Base-by-base conservation (phyloP, 2,888 invertebrate species). In the Microctonus hyperodae region DNA sequence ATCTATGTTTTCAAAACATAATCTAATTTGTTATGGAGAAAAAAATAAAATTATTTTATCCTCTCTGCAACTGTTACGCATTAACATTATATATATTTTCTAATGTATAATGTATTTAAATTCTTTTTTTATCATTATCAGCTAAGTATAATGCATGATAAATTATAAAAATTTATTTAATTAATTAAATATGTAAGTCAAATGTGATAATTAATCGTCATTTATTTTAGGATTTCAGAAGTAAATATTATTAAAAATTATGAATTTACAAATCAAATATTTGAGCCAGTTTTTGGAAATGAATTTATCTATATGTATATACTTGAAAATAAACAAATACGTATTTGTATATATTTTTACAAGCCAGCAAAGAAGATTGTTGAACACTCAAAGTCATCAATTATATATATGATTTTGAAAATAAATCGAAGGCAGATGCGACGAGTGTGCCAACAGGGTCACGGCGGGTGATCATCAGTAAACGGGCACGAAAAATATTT, bases 351-450 rank as follows among this genome's bases (percentile, higher is more conserved):
- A 7, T 28, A 28, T 28, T 3, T 28, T 3, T 28, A 7, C 6
- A 23, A 51, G 25, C 11, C 55, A 37, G 53, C 40, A 20, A 55
- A 16, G 44, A 44, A 16, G 7, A 16, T 44, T 55, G 60, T 55
- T 56, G 23, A 48, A 20, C 64, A 20, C 22, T 58, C 13, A 70
- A 69, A 78, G 77, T 79, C 81, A 81, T 81, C 80, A 80, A 81
- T 81, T 80, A 65, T 63, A 78, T n/a, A n/a, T 77, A 74, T 53
- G 23, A 53, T 53, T 82, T 81, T 75, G 78, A 72, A 77, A 81
- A 81, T 82, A 79, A 80, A 81, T 81, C 80, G 80, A 80, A 80
- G 77, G 81, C 81, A 81, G 81, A 81, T 81, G 81, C 78, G 76
- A 77, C 75, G 78, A 77, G 78, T 76, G 75, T 74, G 44, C 75